Percentiles rank a stretch among this genome's conserved stretches.
phyloP scores from a whole-genome alignment of 1,140 invertebrate genomes.

The Drosophila murphyi region DNA sequence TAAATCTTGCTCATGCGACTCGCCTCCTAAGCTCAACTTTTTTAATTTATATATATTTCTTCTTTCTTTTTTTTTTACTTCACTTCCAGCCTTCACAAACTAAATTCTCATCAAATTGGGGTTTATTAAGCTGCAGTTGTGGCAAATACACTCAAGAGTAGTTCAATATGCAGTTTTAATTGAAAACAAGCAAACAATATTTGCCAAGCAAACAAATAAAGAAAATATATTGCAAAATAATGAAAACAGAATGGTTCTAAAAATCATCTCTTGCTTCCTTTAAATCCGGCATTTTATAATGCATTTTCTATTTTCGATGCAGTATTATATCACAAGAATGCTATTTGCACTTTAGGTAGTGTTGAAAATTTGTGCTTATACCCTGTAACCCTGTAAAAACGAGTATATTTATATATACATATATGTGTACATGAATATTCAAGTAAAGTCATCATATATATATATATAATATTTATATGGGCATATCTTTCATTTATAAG shows the following conservation, averaged over 20 bases:
- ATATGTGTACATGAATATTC: too few species aligned
- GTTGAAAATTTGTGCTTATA: neutral
- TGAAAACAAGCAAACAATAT: conserved; percentile 21
- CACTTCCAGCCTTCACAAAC: neutral
- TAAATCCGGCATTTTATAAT: neutral
- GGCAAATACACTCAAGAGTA: neutral
- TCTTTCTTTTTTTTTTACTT: neutral
- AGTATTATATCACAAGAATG: neutral
- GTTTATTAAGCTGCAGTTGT: conserved; percentile 5
- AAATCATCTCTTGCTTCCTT: neutral
- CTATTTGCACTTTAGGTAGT: neutral
- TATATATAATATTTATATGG: too few species aligned
- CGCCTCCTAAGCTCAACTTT: conserved; percentile 42
- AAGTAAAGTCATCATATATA: too few species aligned
- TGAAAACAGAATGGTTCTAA: neutral
- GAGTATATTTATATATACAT: too few species aligned
- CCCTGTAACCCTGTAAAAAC: neutral
- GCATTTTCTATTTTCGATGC: neutral
- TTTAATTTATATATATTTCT: conserved; percentile 55
- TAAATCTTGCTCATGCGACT: conserved; percentile 63
- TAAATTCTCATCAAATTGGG: neutral
- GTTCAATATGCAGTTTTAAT: conserved; percentile 10
- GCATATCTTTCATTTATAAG: too few species aligned
- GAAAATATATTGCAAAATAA: neutral
- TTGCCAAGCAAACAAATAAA: conserved; percentile 10